Conservation (phyloP, 1,140 invertebrate genomes). For the Trachelipus rathkii region DNA sequence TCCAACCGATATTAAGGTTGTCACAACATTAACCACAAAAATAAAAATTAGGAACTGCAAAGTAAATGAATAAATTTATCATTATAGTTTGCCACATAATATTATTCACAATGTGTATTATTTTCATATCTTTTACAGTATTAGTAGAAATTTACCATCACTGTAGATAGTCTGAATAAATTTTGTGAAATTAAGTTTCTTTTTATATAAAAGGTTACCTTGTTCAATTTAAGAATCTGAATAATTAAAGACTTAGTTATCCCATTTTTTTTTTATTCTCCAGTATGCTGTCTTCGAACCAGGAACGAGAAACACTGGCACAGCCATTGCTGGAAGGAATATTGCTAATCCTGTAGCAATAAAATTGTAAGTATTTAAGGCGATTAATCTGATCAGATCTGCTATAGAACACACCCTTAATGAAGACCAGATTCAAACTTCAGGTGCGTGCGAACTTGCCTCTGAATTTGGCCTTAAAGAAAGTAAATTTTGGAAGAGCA, state of each 20-base stretch:
- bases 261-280: conserved; percentile 47
- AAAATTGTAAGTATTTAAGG: conserved; percentile 84
- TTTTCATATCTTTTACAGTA: too few species aligned
- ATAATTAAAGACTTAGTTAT: neutral
- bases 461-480: neutral
- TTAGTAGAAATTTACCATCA: too few species aligned
- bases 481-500: neutral
- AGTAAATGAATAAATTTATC: too few species aligned
- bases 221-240: neutral
- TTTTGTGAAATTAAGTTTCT: too few species aligned
- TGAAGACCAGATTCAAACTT: conserved; percentile 72
- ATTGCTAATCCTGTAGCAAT: conserved; percentile 97
- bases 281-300: conserved; percentile 88
- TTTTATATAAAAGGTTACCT: neutral
- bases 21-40: too few species aligned
- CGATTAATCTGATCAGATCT: conserved; percentile 68
- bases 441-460: conserved; percentile 53
- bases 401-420: conserved; percentile 78
- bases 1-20: too few species aligned
- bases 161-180: too few species aligned
- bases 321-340: conserved; percentile 87
- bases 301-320: conserved; percentile 91
- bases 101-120: too few species aligned
- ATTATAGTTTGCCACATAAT: too few species aligned
- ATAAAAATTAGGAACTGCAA: too few species aligned